These are phyloP conservation scores for Polyodon spathula DNA, from an alignment of 2,113 vertebrate species.

Conservation along the genomic window DNA sequence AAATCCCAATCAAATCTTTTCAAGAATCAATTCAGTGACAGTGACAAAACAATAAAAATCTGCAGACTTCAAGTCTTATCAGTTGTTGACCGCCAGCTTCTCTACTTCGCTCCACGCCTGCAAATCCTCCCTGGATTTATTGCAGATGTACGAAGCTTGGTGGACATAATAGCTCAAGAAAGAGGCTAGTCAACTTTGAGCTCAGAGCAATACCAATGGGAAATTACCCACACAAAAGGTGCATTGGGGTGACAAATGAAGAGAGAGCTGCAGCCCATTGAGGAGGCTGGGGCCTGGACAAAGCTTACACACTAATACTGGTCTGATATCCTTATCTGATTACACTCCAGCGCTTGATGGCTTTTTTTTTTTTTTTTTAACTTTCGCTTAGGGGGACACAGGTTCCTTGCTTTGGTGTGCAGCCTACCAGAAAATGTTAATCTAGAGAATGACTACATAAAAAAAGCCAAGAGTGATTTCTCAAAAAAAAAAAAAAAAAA, in stretches of 20 bases:
- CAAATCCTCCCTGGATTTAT: slow-evolving; percentile 66
- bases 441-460: slow-evolving; percentile 48
- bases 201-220: slow-evolving; percentile 61
- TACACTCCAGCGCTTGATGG: slow-evolving; percentile 56
- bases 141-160: slow-evolving; percentile 63
- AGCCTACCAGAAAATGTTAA: slow-evolving; percentile 71
- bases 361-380: slow-evolving; percentile 46
- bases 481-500: slow-evolving; percentile 26
- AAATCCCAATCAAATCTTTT: slow-evolving; percentile 40
- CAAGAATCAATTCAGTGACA: slow-evolving; percentile 40
- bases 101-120: slow-evolving; percentile 33
- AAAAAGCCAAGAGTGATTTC: slow-evolving; percentile 45
- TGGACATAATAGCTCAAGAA: slow-evolving; percentile 63
- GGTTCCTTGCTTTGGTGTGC: slow-evolving; percentile 65
- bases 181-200: slow-evolving; percentile 57
- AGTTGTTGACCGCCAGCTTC: slow-evolving; percentile 50
- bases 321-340: slow-evolving; percentile 82
- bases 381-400: slow-evolving; percentile 52
- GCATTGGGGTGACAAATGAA: slow-evolving; percentile 90
- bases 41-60: slow-evolving; percentile 27
- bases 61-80: slow-evolving; percentile 42
- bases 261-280: slow-evolving; percentile 53
- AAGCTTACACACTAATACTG: slow-evolving; percentile 69
- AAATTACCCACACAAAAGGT: slow-evolving; percentile 87
- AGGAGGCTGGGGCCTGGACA: slow-evolving; percentile 55